A percentile compares a stretch with the other conserved stretches of the same genome.
These are phyloP conservation scores for Brachionus calyciflorus DNA, from an alignment of 1,140 invertebrate genomes.

Conservation along the genomic window DNA sequence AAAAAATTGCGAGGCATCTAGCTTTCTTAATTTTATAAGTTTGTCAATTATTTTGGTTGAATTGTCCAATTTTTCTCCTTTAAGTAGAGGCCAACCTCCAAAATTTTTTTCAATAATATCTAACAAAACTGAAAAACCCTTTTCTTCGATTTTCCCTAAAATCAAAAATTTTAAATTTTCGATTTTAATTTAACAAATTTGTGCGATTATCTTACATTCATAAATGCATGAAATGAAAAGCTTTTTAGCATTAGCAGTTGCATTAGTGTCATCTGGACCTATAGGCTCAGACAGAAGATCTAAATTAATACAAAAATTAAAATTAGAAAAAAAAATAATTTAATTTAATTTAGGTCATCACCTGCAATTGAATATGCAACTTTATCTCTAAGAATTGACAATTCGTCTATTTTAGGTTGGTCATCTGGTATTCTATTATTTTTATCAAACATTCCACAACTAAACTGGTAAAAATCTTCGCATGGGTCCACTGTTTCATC, in stretches of 20 bases:
- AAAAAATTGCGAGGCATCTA: constrained; percentile 22
- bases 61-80: neutral
- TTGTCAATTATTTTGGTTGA: neutral
- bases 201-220: constrained; percentile 26
- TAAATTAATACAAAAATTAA: neutral
- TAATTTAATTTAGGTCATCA: neutral
- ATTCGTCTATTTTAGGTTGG: constrained; percentile 42
- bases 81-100: constrained; percentile 14
- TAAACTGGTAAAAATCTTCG: constrained; percentile 45
- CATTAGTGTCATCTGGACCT: neutral
- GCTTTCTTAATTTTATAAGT: constrained; percentile 8
- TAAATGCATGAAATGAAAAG: constrained; percentile 16
- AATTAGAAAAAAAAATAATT: neutral
- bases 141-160: constrained; percentile 37
- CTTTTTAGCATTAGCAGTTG: constrained; percentile 35
- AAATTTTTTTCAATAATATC: neutral
- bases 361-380: constrained; percentile 36
- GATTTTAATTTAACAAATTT: neutral
- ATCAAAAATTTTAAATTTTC: neutral
- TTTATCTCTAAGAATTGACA: constrained; percentile 41
- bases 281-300: constrained; percentile 32
- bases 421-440: constrained; percentile 18
- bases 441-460: constrained; percentile 28
- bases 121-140: neutral
- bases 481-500: constrained; percentile 30